Evolutionary conservation across 2,888 invertebrate species (phyloP), one percentile per base, ranked within the genome.

Genomic region (Enchytraeus crypticus): DNA sequence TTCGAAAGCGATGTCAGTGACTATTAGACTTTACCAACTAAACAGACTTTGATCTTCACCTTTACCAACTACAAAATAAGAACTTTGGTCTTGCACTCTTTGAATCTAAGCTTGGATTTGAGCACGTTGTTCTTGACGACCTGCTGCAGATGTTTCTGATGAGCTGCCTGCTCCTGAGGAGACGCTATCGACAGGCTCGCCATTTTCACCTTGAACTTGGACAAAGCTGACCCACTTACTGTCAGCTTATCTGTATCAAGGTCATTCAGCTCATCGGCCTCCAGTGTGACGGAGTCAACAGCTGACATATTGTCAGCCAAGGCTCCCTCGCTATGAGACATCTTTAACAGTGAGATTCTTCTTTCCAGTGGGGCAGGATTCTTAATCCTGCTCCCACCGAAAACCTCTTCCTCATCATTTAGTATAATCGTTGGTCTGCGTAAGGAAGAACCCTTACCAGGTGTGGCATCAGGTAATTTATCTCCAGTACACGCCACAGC

Each of bases 311-410:
- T 30, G 57, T 27, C 34, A 21, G 47, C 8, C 8, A 67, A 55
- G 5, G 71, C 69, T 5, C 70, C 70, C 53, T 73, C 74, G 66
- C 73, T 74, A 54, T 70, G 65, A 4, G 72, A 73, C 14, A 66
- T 68, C 60, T 72, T 71, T 70, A 73, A 69, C 54, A 62, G 65
- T 2, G 72, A 68, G 59, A 71, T 71, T 11, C 57, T 27, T 14
- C 57, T 43, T 1, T 21, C 29, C 30, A 58, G 30, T 46, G 53
- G 60, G 5, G 38, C 55, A 29, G 23, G 33, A 8, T 0, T 29
- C 33, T 34, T 29, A 18, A 29, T 43, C 18, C 26, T 30, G 18
- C n/a, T n/a, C n/a, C n/a, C n/a, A n/a, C n/a, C n/a, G n/a, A n/a
- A n/a, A n/a, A n/a, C n/a, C n/a, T 18, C 49, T 23, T 57, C 57